A percentile compares a stretch with the other conserved stretches of the same genome.
phyloP scores from a whole-genome alignment of 2,888 invertebrate genomes.

The Drosophila histrio region DNA sequence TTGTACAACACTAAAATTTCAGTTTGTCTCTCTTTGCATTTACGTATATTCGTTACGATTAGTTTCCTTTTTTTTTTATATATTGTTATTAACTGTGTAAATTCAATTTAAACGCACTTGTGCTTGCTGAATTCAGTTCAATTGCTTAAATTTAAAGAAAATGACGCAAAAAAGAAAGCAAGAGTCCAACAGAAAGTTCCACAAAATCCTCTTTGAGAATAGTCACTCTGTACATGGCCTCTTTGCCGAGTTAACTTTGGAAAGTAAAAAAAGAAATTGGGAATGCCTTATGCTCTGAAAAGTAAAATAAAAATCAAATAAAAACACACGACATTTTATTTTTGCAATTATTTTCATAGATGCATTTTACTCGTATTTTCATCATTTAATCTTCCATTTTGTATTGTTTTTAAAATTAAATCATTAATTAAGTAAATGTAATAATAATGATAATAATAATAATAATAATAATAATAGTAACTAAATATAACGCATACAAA shows the following conservation, averaged over 20 bases:
- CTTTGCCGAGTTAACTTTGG: background rate
- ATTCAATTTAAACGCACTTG: conserved; percentile 79
- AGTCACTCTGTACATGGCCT: background rate
- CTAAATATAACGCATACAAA: conserved; percentile 79
- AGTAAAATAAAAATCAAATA: conserved; percentile 43
- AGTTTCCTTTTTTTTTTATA: conserved; percentile 39
- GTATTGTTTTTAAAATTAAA: conserved; percentile 65
- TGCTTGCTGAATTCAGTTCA: conserved; percentile 70
- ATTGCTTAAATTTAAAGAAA: conserved; percentile 42
- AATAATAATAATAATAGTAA: conserved; percentile 76
- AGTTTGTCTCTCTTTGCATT: conserved; percentile 73
- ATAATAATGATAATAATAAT: conserved; percentile 68
- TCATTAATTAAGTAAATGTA: conserved; percentile 80
- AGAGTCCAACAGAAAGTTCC: background rate
- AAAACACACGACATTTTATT: conserved; percentile 69
- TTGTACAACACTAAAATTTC: conserved; percentile 65
- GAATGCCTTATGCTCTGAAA: conserved; percentile 26
- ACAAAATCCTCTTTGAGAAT: conserved; percentile 29
- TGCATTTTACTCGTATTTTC: conserved; percentile 72
- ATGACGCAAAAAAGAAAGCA: background rate
- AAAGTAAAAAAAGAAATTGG: background rate
- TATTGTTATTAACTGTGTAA: conserved; percentile 60
- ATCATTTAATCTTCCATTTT: conserved; percentile 66
- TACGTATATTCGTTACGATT: conserved; percentile 81
- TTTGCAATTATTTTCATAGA: conserved; percentile 69